Percentiles rank a stretch among this genome's conserved stretches.
phyloP scores from a whole-genome alignment of 2,113 vertebrate species.

The Microtus oregoni region DNA sequence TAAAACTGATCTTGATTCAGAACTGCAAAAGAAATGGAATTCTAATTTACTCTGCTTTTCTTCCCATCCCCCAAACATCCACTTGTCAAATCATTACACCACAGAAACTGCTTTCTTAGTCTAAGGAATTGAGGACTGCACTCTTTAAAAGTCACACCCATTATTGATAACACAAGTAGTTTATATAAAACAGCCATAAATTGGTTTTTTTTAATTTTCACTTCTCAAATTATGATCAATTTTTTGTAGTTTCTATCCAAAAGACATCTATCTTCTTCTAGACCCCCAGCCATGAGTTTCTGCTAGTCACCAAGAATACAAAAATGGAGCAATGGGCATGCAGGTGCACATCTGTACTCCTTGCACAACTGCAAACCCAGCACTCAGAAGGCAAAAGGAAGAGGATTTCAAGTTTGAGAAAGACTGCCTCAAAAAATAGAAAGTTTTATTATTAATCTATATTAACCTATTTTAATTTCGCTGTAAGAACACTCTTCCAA shows the following conservation, averaged over 20 bases:
- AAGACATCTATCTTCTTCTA: neutral
- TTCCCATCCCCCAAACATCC: neutral
- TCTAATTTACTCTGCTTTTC: neutral
- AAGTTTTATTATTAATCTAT: neutral
- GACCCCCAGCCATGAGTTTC: neutral
- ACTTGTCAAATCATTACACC: neutral
- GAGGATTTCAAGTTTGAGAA: neutral
- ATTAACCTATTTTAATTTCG: conserved; percentile 9
- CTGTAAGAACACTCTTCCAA: conserved; percentile 20
- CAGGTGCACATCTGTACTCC: neutral
- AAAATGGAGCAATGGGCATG: neutral
- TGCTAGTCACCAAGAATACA: neutral
- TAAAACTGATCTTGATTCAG: conserved; percentile 11
- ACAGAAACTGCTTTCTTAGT: neutral
- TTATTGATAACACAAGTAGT: neutral
- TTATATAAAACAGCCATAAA: neutral
- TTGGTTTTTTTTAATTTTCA: conserved; percentile 18
- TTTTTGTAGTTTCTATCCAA: neutral
- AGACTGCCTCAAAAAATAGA: neutral
- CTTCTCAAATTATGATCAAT: neutral
- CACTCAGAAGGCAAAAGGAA: neutral
- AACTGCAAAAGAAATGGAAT: conserved; percentile 14
- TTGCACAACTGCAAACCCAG: neutral
- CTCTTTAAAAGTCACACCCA: neutral
- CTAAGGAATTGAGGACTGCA: neutral